Evolutionary conservation across 2,113 vertebrate genomes (phyloP).

Genomic region (Erythrolamprus reginae): DNA sequence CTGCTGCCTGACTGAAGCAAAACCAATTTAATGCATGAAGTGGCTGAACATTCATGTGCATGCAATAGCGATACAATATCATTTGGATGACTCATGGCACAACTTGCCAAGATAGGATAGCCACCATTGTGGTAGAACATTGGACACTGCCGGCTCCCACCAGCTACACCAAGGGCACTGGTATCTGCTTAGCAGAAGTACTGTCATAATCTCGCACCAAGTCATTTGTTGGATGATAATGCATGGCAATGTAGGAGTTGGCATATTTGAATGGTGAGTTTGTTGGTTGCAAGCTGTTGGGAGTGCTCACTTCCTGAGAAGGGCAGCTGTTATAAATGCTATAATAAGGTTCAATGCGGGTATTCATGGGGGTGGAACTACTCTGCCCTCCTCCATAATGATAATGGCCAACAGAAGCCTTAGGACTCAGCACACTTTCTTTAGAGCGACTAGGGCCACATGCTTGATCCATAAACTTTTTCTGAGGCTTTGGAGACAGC

Average conservation of each 20-base stretch:
- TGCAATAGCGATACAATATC: not conserved
- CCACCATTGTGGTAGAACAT: not conserved
- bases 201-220: slow-evolving; percentile 77
- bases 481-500: slow-evolving; percentile 88
- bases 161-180: slow-evolving; percentile 80
- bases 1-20: not conserved
- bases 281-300: slow-evolving; percentile 75
- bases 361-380: slow-evolving; percentile 91
- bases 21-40: not conserved
- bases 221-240: slow-evolving; percentile 80
- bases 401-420: slow-evolving; percentile 69
- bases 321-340: slow-evolving; percentile 93
- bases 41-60: not conserved
- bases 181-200: slow-evolving; percentile 78
- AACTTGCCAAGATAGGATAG: not conserved
- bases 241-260: slow-evolving; percentile 84
- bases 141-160: not conserved
- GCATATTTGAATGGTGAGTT: slow-evolving; percentile 78
- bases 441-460: slow-evolving; percentile 88
- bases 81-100: not conserved
- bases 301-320: slow-evolving; percentile 76
- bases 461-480: slow-evolving; percentile 87
- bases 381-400: slow-evolving; percentile 77
- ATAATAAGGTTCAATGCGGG: slow-evolving; percentile 92
- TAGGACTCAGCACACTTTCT: slow-evolving; percentile 81